Percentiles rank a stretch among this genome's conserved stretches.
These are phyloP conservation scores for Microplitis mediator DNA, from an alignment of 1,140 invertebrate genomes.

Conservation along the genomic window DNA sequence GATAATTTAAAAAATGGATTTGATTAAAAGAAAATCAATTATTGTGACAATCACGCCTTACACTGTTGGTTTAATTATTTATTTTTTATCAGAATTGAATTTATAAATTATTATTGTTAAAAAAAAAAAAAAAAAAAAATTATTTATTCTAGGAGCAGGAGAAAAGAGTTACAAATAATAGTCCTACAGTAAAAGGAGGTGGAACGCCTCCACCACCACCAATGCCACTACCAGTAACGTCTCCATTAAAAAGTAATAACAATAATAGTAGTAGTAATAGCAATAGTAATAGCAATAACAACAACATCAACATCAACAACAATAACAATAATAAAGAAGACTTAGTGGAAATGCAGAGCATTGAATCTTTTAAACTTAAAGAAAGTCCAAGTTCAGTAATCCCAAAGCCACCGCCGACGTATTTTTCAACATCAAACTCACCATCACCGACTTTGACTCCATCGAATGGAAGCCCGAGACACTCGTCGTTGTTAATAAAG, in stretches of 20 bases:
- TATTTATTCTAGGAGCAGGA: conserved; percentile 45
- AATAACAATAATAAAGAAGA: conserved; percentile 50
- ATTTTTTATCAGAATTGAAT: not conserved
- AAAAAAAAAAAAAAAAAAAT: not conserved
- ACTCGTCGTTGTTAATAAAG: conserved; percentile 12
- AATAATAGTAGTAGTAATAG: too few species aligned
- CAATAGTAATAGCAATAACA: too few species aligned
- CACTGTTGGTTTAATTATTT: conserved; percentile 41
- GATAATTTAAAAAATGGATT: conserved; percentile 18
- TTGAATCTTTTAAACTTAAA: conserved; percentile 74
- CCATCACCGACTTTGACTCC: conserved; percentile 30
- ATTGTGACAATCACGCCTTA: conserved; percentile 51
- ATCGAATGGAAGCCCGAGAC: conserved; percentile 38
- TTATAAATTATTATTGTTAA: not conserved
- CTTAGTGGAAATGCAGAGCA: conserved; percentile 71
- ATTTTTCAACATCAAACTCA: conserved; percentile 59
- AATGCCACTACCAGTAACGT: conserved; percentile 40
- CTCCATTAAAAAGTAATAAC: conserved; percentile 38
- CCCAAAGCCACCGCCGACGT: conserved; percentile 71
- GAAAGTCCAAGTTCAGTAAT: conserved; percentile 64
- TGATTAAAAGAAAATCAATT: conserved; percentile 26
- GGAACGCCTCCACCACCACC: conserved; percentile 44
- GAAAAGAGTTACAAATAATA: conserved; percentile 39
- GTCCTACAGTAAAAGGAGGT: conserved; percentile 27
- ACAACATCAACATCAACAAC: too few species aligned